phyloP scores from a whole-genome alignment of 2,888 invertebrate genomes.

The Dicycla oo region DNA sequence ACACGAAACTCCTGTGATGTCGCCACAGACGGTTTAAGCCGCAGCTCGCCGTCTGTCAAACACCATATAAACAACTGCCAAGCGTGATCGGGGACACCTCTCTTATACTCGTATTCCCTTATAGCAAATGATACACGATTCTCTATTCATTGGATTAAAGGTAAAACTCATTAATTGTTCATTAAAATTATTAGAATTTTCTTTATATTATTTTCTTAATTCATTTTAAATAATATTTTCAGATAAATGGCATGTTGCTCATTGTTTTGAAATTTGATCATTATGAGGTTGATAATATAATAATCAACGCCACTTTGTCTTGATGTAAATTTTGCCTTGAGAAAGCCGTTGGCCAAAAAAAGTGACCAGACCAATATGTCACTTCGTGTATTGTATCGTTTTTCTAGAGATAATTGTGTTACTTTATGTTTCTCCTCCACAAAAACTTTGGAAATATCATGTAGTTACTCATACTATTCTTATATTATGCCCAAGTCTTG shows the following conservation, averaged over 20 bases:
- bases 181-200: too few species aligned
- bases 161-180: too few species aligned
- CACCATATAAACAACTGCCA: conserved; percentile 65
- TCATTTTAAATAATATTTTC: too few species aligned
- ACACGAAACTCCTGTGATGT: conserved; percentile 63
- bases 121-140: not conserved
- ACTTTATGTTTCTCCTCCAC: not conserved
- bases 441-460: not conserved
- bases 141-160: too few species aligned
- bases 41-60: conserved; percentile 63
- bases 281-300: too few species aligned
- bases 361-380: too few species aligned
- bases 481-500: not conserved
- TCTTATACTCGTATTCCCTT: not conserved
- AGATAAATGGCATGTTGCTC: too few species aligned
- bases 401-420: not conserved
- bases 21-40: conserved; percentile 69
- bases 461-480: not conserved
- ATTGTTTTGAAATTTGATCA: too few species aligned
- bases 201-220: too few species aligned
- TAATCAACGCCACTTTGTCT: too few species aligned
- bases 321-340: too few species aligned
- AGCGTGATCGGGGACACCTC: conserved; percentile 38
- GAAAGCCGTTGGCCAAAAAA: too few species aligned
- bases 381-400: not conserved